These are phyloP conservation scores for Macrophya annulata DNA, from an alignment of 2,888 invertebrate genomes.

Conservation along the genomic window DNA sequence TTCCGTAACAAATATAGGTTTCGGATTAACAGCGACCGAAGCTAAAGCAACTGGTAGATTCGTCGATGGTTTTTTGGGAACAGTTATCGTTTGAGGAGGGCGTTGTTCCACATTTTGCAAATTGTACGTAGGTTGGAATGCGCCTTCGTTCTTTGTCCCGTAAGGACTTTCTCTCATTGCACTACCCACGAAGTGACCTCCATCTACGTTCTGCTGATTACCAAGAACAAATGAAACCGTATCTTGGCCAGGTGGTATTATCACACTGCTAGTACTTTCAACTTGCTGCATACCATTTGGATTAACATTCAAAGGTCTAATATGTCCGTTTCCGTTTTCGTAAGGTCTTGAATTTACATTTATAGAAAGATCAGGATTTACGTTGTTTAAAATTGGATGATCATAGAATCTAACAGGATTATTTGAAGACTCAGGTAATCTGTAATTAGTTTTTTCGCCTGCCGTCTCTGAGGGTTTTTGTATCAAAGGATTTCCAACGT, in stretches of 20 bases:
- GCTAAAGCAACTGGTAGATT: constrained; percentile 69
- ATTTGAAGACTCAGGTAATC: constrained; percentile 13
- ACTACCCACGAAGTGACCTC: constrained; percentile 79
- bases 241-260: constrained; percentile 84
- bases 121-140: constrained; percentile 66
- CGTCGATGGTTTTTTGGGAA: constrained; percentile 74
- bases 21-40: constrained; percentile 62
- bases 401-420: constrained; percentile 22
- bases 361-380: constrained; percentile 42
- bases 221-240: constrained; percentile 85
- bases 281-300: constrained; percentile 70
- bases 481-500: not conserved
- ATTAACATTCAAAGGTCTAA: constrained; percentile 49
- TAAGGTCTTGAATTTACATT: constrained; percentile 43
- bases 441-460: constrained; percentile 7
- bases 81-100: constrained; percentile 77
- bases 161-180: constrained; percentile 81
- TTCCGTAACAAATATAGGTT: constrained; percentile 30
- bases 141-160: constrained; percentile 63
- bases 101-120: constrained; percentile 68
- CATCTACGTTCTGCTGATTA: constrained; percentile 83
- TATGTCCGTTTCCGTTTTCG: constrained; percentile 35
- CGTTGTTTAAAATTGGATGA: constrained; percentile 44
- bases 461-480: constrained; percentile 8
- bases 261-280: constrained; percentile 84